Evolutionary conservation across 2,888 invertebrate species (phyloP), one percentile per base, ranked within the genome.

Genomic region (Temnothorax ravouxi): DNA sequence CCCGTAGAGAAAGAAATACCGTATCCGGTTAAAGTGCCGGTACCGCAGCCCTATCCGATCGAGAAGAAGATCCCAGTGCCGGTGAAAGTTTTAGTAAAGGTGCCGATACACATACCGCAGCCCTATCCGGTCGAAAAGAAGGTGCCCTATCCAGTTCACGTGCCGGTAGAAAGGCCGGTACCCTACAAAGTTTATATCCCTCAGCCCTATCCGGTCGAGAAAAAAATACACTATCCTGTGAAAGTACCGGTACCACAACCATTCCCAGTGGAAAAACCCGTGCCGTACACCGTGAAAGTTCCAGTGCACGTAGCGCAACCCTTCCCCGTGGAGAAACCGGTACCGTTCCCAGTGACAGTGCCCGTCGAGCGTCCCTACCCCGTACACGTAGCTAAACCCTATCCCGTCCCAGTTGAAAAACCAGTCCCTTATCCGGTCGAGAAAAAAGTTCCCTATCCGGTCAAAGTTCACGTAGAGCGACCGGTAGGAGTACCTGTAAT

Each of bases 401-500:
- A 97, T 77, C 97, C 97, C 9, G 97, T 97, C 93, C 96, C 96
- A 67, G 96, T 97, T 0, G 97, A 97, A 90, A 97, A 92, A 74
- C 91, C 87, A 4, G 92, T 94, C 13, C 94, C 94, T 4, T 92
- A 92, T 61, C 94, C 94, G 0, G 96, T 97, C 0, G 97, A 97
- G 91, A 97, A 89, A 64, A 81, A 86, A 0, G 91, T 92, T 4
- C 94, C 93, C 0, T 93, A 93, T 38, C 94, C 94, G 0, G 94
- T 93, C 15, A 94, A 94, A 88, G 94, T 94, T 3, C 93, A 92
- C 59, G 94, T 94, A 0, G 94, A 97, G 66, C 96, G 96, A 92
- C 97, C 97, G 61, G 96, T 97, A 6, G 97, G 97, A 9, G 97
- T 97, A 21, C 97, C 97, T 86, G 97, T 98, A 2, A 97, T 97